phyloP scores from a whole-genome alignment of 1,140 invertebrate species.

The Aphaenogaster floridana region DNA sequence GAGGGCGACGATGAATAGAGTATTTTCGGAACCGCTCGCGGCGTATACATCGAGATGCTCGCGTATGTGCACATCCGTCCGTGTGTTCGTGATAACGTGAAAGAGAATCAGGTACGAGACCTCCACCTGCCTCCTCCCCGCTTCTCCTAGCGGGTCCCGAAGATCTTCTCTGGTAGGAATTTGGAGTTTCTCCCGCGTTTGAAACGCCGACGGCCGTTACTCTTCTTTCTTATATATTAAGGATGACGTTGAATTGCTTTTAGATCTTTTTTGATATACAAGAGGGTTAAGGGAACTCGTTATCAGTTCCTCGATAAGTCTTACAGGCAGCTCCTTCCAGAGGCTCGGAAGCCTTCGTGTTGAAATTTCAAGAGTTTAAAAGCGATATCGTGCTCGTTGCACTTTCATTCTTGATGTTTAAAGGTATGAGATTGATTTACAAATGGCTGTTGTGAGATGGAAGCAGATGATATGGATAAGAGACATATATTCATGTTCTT shows the following conservation, averaged over 20 bases:
- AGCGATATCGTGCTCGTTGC: background rate
- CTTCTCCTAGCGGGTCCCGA: background rate
- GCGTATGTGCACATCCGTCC: slow-evolving; percentile 14
- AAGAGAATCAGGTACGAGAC: slow-evolving; percentile 76
- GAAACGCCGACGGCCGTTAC: slow-evolving; percentile 38
- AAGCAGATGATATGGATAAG: background rate
- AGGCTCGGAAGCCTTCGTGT: background rate
- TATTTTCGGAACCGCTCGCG: slow-evolving; percentile 76
- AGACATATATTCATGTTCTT: background rate
- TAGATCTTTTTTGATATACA: background rate
- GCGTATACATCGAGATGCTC: slow-evolving; percentile 37
- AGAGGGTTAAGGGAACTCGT: background rate
- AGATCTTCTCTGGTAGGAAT: slow-evolving; percentile 38
- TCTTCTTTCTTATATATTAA: slow-evolving; percentile 7
- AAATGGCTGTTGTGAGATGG: background rate
- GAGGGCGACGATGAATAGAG: slow-evolving; percentile 73
- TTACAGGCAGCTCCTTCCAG: background rate
- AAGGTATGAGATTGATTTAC: background rate
- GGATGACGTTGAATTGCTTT: background rate
- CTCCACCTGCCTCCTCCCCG: slow-evolving; percentile 43
- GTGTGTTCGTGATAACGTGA: slow-evolving; percentile 68
- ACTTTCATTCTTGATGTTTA: slow-evolving; percentile 7
- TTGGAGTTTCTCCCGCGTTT: slow-evolving; percentile 44
- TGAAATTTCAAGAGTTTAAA: background rate
- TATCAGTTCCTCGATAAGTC: background rate